phyloP scores from a whole-genome alignment of 2,888 invertebrate genomes.

The Caenorhabditis panamensis region DNA sequence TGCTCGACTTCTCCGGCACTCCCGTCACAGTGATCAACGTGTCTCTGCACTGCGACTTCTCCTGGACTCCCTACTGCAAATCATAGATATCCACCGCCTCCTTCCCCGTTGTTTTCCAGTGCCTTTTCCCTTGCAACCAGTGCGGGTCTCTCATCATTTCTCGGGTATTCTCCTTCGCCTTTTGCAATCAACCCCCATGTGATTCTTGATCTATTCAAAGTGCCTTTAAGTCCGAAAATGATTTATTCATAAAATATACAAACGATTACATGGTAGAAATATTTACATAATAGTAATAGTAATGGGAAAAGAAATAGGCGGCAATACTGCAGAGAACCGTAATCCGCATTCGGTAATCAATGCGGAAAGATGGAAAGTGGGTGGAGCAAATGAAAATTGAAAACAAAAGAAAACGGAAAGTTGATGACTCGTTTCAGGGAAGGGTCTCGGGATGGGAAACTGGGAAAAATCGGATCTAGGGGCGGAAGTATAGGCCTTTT shows the following conservation, averaged over 20 bases:
- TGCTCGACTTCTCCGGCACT: slow-evolving; percentile 58
- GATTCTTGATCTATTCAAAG: slow-evolving; percentile 10
- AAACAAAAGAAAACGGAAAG: not conserved
- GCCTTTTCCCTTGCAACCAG: not conserved
- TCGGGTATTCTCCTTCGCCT: slow-evolving; percentile 22
- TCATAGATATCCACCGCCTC: slow-evolving; percentile 25
- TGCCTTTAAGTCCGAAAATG: slow-evolving; percentile 19
- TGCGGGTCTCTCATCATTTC: slow-evolving; percentile 7
- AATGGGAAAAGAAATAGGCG: slow-evolving; percentile 5
- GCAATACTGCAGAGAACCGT: slow-evolving; percentile 13
- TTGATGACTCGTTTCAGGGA: slow-evolving; percentile 34
- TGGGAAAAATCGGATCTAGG: slow-evolving; percentile 20
- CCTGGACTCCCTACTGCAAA: slow-evolving; percentile 77
- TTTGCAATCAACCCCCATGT: slow-evolving; percentile 18
- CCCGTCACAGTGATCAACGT: slow-evolving; percentile 70
- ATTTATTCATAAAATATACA: slow-evolving; percentile 56
- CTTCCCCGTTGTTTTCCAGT: not conserved
- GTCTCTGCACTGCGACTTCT: slow-evolving; percentile 70
- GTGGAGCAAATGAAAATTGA: not conserved
- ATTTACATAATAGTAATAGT: slow-evolving; percentile 35
- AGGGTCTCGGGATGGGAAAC: slow-evolving; percentile 27
- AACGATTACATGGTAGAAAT: slow-evolving; percentile 25
- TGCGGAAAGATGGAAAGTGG: slow-evolving; percentile 3
- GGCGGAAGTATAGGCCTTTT: not conserved
- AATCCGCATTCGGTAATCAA: slow-evolving; percentile 16